Evolutionary conservation across 1,140 invertebrate species (phyloP), one percentile per base, ranked within the genome.

Genomic region (Brachionus rotundiformis): DNA sequence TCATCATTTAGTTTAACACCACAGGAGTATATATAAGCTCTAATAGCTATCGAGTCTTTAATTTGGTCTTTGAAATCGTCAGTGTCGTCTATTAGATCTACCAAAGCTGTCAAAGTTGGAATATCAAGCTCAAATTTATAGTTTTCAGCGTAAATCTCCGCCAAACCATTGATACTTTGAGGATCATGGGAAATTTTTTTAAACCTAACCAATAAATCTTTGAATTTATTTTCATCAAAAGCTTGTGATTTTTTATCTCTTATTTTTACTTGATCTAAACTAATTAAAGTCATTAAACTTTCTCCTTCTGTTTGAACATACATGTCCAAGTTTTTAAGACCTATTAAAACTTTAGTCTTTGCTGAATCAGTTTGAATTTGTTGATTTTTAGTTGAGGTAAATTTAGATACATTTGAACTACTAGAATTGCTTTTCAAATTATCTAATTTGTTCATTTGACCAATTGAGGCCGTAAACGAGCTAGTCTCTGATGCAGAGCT

Each of bases 81-180:
- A 79, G 23, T 41, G 27, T 79, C 76, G n/a, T 79, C 76, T 13
- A 79, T 19, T 11, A 79, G n/a, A 23, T 79, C 76, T 1, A 79
- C 59, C 4, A 79, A 10, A 79, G 44, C 47, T 3, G 44, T 59
- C 25, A 79, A 59, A 10, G 59, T 54, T 27, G 76, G 76, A 4
- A 54, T 11, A 13, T 79, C 76, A 0, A 59, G n/a, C 19, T 79
- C 76, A 16, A 79, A 11, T 29, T 33, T 54, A 13, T 31, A 63
- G 25, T 79, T 79, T 29, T 79, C n/a, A 6, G 19, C n/a, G 13
- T 4, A 36, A 29, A 79, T 10, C 33, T 79, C 47, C 23, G 29
- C 31, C 1, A 79, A 25, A 11, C 76, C 76, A 63, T 79, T 54
- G 13, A 11, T 10, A 33, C 29, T 79, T 33, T 79, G 16, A 19